A percentile compares a stretch with the other conserved stretches of the same genome.
Conservation (phyloP, 2,113 vertebrate genomes). For the Xenopus borealis region DNA sequence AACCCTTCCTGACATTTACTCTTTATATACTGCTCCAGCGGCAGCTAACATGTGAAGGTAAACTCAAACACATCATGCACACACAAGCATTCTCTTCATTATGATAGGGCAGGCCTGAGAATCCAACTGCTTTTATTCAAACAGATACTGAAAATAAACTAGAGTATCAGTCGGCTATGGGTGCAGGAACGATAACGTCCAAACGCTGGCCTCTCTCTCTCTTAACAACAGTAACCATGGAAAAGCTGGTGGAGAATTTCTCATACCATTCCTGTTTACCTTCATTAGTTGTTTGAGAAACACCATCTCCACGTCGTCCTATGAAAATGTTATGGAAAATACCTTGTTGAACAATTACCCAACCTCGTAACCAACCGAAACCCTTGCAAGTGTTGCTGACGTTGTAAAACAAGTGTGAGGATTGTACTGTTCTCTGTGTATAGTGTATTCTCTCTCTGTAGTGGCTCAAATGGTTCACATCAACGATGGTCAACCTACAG, state of each 20-base stretch:
- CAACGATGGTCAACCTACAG: too few relatives aligned
- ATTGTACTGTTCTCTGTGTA: too few relatives aligned
- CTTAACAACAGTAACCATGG: not conserved
- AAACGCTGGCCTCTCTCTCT: not conserved
- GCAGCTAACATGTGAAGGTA: too few relatives aligned
- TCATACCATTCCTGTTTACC: not conserved
- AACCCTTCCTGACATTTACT: too few relatives aligned
- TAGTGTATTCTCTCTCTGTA: too few relatives aligned
- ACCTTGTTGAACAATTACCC: not conserved
- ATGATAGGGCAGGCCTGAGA: too few relatives aligned
- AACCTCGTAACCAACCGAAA: not conserved
- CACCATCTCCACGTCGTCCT: not conserved
- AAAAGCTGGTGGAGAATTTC: too few relatives aligned
- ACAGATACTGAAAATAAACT: too few relatives aligned
- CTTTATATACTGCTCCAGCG: too few relatives aligned
- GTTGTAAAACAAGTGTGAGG: too few relatives aligned
- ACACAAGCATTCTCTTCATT: not conserved
- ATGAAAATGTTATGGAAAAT: not conserved
- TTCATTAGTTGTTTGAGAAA: not conserved
- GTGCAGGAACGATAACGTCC: not conserved
- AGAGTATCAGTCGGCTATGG: not conserved
- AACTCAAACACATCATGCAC: not conserved
- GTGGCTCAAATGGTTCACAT: too few relatives aligned
- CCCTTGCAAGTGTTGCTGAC: too few relatives aligned
- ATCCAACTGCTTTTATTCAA: not conserved